Conservation (phyloP, 2,113 vertebrate genomes). For the Addax nasomaculatus region DNA sequence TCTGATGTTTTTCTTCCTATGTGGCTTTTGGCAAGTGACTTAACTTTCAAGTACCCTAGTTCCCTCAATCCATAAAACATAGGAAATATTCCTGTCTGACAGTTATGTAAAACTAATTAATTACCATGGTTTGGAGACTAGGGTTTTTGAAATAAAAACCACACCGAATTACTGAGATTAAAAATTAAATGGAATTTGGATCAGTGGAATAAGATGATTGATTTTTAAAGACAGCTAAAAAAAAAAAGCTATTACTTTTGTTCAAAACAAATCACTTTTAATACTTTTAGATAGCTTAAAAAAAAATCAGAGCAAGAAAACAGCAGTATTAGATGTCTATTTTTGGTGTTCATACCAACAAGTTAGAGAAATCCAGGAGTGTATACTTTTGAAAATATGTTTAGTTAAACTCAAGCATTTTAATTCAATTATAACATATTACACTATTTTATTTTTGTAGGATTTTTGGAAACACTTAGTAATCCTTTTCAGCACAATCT, state of each 20-base stretch:
- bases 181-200: conserved; percentile 40
- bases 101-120: conserved; percentile 57
- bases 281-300: background rate
- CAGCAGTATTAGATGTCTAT: background rate
- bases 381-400: conserved; percentile 8
- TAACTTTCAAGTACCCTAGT: background rate
- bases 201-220: background rate
- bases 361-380: background rate
- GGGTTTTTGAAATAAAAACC: conserved; percentile 48
- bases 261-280: conserved; percentile 20
- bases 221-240: background rate
- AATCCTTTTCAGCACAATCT: background rate
- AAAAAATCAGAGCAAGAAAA: background rate
- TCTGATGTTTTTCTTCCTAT: background rate
- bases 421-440: background rate
- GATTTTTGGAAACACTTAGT: background rate
- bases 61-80: conserved; percentile 30
- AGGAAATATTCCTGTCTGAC: conserved; percentile 33
- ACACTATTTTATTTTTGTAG: background rate
- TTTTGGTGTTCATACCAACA: background rate
- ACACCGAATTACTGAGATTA: conserved; percentile 45
- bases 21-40: conserved; percentile 29
- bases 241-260: background rate
- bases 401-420: background rate
- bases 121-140: conserved; percentile 43